These are phyloP conservation scores for Chlamydotis undulata DNA, from an alignment of 2,113 vertebrate genomes.

Conservation along the genomic window DNA sequence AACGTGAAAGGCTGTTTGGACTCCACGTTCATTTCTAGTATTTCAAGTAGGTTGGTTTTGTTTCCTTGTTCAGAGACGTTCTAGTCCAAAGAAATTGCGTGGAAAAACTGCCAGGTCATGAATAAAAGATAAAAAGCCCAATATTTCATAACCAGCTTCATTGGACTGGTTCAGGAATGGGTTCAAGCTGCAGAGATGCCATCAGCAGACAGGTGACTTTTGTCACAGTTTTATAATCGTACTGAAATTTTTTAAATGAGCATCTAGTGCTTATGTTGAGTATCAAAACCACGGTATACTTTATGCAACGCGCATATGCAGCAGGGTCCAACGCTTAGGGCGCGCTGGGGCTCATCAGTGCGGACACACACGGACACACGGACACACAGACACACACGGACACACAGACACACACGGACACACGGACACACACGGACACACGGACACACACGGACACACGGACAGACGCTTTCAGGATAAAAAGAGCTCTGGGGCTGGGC, in stretches of 20 bases:
- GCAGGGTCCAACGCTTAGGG: background rate
- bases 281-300: accelerated
- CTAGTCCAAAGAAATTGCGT: background rate
- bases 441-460: background rate
- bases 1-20: background rate
- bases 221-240: accelerated
- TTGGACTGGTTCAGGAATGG: background rate
- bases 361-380: background rate
- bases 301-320: accelerated
- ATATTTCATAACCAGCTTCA: background rate
- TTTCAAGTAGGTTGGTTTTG: background rate
- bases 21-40: background rate
- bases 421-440: background rate
- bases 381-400: background rate
- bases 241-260: background rate
- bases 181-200: background rate
- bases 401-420: background rate
- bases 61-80: background rate
- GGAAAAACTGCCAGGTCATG: background rate
- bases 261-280: background rate
- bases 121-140: constrained; percentile 1
- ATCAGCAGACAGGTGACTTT: background rate
- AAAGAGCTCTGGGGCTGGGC: background rate
- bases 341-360: accelerated
- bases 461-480: background rate